Evolutionary conservation across 35 echinoderm and acorn worm genomes (phyloP), one percentile per base, ranked within the genome.

Genomic region (Apostichopus parvimensis): DNA sequence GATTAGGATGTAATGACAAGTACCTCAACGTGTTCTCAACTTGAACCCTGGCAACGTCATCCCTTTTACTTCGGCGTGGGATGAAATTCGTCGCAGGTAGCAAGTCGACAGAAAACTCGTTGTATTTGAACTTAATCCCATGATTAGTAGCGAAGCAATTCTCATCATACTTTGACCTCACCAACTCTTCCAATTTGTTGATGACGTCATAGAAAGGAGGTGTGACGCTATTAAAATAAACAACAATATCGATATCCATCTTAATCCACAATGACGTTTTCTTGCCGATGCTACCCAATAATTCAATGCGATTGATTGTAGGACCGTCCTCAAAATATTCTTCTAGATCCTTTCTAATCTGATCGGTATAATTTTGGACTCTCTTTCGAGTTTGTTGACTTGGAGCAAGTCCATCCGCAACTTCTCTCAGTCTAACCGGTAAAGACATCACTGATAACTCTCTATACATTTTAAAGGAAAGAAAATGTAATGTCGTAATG

Each of bases 61-160:
- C 15, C 6, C 2, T 61, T 10, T n/a, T 25, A 15, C 17, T 8
- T 24, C 60, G 4, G 9, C 17, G 7, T 24, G 26, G 8, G 21
- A 18, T 45, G 57, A 87, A 87, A 61, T 87, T 87, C 20, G 83
- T 56, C 5, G 83, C 59, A 17, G 59, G 54, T 9, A 87, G 54
- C 55, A 87, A 56, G 18, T 87, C 83, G 12, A 87, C 83, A 24
- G 1, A 1, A 61, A 87, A 65, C 12, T 60, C 59, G 0, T 56
- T 56, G 14, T 54, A 60, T 24, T 24, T 87, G 28, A 87, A 26
- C 56, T 87, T 87, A 9, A 87, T 24, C 6, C 54, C 83, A 26
- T 61, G 83, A 7, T 45, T 56, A 54, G 54, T 65, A 24, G 13
- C 57, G 9, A 14, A 12, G 60, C 17, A 87, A 60, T 60, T 4